A percentile compares a stretch with the other conserved stretches of the same genome.
Conservation (phyloP, 2,113 vertebrate species). For the Marmota flaviventris region DNA sequence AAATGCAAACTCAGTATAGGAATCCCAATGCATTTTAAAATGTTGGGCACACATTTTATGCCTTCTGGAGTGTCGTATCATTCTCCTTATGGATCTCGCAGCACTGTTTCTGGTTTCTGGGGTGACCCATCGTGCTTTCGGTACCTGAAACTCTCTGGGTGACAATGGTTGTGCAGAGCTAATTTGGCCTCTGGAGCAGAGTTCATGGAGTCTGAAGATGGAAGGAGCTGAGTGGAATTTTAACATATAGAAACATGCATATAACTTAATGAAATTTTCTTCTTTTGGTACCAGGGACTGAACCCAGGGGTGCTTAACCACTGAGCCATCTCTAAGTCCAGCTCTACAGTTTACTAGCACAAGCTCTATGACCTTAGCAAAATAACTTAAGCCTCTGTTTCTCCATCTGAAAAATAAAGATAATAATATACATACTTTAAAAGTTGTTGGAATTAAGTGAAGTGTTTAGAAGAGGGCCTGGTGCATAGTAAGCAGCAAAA, state of each 20-base stretch:
- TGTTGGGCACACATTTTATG: no score
- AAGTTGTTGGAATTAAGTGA: background rate
- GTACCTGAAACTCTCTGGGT: no score
- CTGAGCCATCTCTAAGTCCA: background rate
- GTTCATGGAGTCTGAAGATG: no score
- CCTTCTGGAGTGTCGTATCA: no score
- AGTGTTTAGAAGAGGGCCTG: background rate
- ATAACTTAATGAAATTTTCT: background rate
- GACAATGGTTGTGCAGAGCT: no score
- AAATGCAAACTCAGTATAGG: no score
- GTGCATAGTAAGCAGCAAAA: background rate
- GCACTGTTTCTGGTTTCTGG: no score
- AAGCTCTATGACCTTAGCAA: background rate
- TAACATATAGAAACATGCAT: background rate
- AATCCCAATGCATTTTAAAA: no score
- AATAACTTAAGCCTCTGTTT: background rate
- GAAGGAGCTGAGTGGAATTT: background rate
- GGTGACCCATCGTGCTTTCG: no score
- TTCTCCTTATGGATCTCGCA: no score
- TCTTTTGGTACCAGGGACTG: background rate
- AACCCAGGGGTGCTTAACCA: background rate
- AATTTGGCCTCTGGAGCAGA: no score
- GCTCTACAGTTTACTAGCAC: background rate
- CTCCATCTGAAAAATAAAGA: background rate
- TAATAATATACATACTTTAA: background rate